A percentile compares a stretch with the other conserved stretches of the same genome.
Conservation (phyloP, 1,140 invertebrate species). For the Pseudomyrmex dendroicus region DNA sequence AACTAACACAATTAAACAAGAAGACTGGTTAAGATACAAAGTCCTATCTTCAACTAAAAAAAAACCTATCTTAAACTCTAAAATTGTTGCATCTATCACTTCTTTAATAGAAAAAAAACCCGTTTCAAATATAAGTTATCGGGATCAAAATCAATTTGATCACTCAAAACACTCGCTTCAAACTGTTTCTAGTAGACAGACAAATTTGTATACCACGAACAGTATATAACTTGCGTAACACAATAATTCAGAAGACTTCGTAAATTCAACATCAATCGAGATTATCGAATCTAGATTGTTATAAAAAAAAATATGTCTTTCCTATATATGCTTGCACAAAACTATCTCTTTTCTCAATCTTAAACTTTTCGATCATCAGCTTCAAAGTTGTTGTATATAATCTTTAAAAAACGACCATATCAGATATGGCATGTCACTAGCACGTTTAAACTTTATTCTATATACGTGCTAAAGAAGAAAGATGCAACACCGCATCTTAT, state of each 20-base stretch:
- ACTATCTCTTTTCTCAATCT: no score
- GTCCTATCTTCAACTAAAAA: not conserved
- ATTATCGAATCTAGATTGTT: no score
- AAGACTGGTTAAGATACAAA: constrained; percentile 21
- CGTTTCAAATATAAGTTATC: not conserved
- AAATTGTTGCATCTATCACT: not conserved
- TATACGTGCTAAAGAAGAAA: not conserved
- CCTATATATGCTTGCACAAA: no score
- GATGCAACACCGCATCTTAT: constrained; percentile 67
- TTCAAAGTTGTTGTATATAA: no score
- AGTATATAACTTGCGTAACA: not conserved
- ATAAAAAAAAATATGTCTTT: no score
- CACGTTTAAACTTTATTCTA: no score
- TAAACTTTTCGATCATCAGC: no score
- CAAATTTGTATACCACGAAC: not conserved
- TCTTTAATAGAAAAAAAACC: not conserved
- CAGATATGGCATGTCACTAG: no score
- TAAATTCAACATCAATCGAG: no score
- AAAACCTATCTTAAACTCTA: constrained; percentile 5
- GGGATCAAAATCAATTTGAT: constrained; percentile 9
- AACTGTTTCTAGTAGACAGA: no score
- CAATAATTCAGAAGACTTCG: not conserved
- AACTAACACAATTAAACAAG: constrained; percentile 5
- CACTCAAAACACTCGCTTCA: no score
- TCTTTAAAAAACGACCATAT: no score